Evolutionary conservation across 2,888 invertebrate species (phyloP).

Genomic region (Liodrosophila aerea): DNA sequence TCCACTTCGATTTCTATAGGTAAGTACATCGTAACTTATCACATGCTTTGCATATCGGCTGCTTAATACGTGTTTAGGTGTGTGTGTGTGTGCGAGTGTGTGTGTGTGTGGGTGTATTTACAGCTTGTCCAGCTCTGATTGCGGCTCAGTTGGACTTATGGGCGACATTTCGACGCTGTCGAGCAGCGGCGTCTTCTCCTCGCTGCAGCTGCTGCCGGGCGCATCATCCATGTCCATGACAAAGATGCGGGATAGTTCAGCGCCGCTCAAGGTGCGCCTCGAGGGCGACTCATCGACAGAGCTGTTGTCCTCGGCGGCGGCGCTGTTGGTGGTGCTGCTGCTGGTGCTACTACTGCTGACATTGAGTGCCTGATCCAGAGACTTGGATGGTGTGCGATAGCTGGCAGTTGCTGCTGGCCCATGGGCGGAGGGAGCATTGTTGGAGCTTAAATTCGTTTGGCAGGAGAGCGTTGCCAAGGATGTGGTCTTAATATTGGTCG

Average conservation of each 20-base stretch:
- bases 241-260: constrained; percentile 78
- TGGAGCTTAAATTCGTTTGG: constrained; percentile 74
- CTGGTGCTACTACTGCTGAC: constrained; percentile 53
- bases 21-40: constrained; percentile 56
- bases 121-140: constrained; percentile 65
- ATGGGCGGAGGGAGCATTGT: constrained; percentile 54
- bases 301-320: constrained; percentile 65
- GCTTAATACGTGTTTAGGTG: constrained; percentile 47
- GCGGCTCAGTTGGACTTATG: constrained; percentile 81
- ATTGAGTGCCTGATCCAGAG: constrained; percentile 75
- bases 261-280: constrained; percentile 75
- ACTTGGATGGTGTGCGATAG: constrained; percentile 74
- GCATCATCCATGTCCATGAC: constrained; percentile 78
- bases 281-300: constrained; percentile 80
- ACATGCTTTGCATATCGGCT: constrained; percentile 72
- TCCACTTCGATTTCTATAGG: constrained; percentile 26
- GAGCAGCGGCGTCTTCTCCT: constrained; percentile 82
- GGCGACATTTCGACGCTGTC: constrained; percentile 83
- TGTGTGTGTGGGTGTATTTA: constrained; percentile 35
- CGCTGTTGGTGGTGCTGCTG: constrained; percentile 53
- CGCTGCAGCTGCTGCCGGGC: constrained; percentile 78
- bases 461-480: constrained; percentile 80
- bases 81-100: constrained; percentile 15
- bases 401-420: constrained; percentile 31
- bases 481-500: constrained; percentile 82